Base-by-base conservation (phyloP, 2,888 invertebrate genomes). In the Elysia crispata region DNA sequence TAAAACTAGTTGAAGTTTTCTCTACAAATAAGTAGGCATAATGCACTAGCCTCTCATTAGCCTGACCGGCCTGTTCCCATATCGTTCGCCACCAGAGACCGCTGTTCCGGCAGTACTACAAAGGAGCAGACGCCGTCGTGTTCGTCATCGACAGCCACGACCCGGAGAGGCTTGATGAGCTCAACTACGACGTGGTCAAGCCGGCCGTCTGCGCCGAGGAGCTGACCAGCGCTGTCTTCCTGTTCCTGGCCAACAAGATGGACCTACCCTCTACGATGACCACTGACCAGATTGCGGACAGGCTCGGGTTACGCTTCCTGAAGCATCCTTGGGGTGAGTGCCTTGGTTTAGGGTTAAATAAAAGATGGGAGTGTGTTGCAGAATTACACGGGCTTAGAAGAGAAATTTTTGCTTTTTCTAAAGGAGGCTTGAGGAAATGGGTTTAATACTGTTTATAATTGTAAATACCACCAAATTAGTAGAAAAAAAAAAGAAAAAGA, bases 81-180 rank as follows among this genome's bases (percentile, higher is more conserved):
- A n/a, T n/a, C n/a, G n/a, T n/a, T n/a, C n/a, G 5, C 70, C 84
- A 81, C 8, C 85, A 90, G 90, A 84, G 90, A 1, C 89, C 90
- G 0, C 77, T 90, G 60, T 88, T 88, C 84, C 86, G 88, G 1
- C 89, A 89, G 81, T 90, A 90, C 83, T 90, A 89, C 85, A 88
- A 88, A 82, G 89, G 89, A 1, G 87, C 88, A 0, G 88, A 89
- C 81, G 90, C 90, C 13, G 90, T 90, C n/a, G 87, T 90, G 15
- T 87, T 89, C 33, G 87, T 90, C 57, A 86, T 90, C n/a, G 90
- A 90, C 75, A 86, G 87, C 60, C 82, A 86, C 8, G 90, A 90
- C 74, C 77, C 83, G 3, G 88, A 90, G 72, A 75, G 90, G 33
- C 62, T 89, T 41, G 89, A 89, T 50, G 89, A 90, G 72, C 81